Percentiles rank a stretch among this genome's conserved stretches.
These are phyloP conservation scores for Pangasius krempfi DNA, from an alignment of 2,797 vertebrate species.

Conservation along the genomic window DNA sequence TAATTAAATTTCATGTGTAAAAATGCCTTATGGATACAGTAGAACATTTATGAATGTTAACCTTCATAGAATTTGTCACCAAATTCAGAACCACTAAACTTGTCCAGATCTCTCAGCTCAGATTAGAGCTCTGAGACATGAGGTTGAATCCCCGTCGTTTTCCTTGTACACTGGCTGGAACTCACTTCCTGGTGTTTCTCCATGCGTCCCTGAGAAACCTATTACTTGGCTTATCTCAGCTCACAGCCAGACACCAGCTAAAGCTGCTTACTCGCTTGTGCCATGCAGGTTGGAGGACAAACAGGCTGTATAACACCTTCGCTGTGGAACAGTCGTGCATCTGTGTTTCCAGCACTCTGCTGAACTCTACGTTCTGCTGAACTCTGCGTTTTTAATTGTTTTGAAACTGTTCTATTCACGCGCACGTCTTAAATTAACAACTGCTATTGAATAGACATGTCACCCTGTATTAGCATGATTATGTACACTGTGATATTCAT, in stretches of 20 bases:
- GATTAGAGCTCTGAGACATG: neutral
- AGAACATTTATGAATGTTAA: neutral
- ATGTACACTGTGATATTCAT: no score
- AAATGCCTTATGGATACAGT: neutral
- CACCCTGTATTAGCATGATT: neutral
- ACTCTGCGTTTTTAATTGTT: neutral
- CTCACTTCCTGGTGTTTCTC: slow-evolving; percentile 38
- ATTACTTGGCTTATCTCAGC: slow-evolving; percentile 49
- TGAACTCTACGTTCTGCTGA: neutral
- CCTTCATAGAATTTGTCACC: neutral
- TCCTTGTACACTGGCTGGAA: slow-evolving; percentile 10
- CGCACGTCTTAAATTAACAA: neutral
- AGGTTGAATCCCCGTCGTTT: neutral
- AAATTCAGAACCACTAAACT: neutral
- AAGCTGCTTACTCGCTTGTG: slow-evolving; percentile 8
- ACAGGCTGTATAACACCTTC: slow-evolving; percentile 11
- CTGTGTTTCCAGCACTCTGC: neutral
- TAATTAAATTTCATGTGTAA: no score
- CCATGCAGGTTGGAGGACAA: slow-evolving; percentile 18
- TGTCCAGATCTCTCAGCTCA: neutral
- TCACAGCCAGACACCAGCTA: slow-evolving; percentile 45
- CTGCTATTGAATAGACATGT: neutral
- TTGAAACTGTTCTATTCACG: neutral
- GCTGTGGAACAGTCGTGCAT: neutral
- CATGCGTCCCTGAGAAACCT: slow-evolving; percentile 53